Percentiles rank a stretch among this genome's conserved stretches.
phyloP scores from a whole-genome alignment of 2,797 vertebrate genomes.

The Aplochiton taeniatus region DNA sequence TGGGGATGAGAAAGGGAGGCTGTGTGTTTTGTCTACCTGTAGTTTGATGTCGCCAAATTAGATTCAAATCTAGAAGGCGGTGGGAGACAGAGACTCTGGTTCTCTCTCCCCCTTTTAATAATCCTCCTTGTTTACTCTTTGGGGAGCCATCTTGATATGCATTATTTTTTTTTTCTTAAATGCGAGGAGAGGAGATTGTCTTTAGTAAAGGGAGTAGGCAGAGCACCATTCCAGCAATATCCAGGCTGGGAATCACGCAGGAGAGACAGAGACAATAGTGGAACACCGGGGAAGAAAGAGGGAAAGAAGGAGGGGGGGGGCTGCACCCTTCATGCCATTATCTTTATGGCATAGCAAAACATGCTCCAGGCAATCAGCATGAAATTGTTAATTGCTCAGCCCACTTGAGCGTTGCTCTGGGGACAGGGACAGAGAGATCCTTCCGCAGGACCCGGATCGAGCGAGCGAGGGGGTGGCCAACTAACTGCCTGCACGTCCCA shows the following conservation, averaged over 20 bases:
- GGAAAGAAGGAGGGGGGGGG: conserved; percentile 34
- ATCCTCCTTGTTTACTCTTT: conserved; percentile 84
- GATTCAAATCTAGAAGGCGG: conserved; percentile 82
- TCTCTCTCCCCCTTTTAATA: conserved; percentile 78
- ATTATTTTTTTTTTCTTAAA: conserved; percentile 77
- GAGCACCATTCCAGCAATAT: conserved; percentile 62
- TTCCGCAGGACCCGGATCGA: conserved; percentile 76
- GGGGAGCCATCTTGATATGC: conserved; percentile 78
- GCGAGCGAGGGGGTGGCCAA: conserved; percentile 58
- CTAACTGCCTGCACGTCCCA: conserved; percentile 64
- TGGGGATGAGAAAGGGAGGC: conserved; percentile 67
- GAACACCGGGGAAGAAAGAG: conserved; percentile 61
- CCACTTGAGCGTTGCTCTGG: conserved; percentile 83
- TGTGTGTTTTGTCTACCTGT: conserved; percentile 81
- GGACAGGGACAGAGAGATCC: conserved; percentile 76
- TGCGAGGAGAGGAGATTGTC: conserved; percentile 69
- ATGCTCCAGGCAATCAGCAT: conserved; percentile 90
- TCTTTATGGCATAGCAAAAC: conserved; percentile 87
- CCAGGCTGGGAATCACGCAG: conserved; percentile 68
- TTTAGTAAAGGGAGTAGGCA: conserved; percentile 78
- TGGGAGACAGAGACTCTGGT: conserved; percentile 76
- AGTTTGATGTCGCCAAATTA: conserved; percentile 80
- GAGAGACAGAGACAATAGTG: conserved; percentile 74
- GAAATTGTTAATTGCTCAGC: conserved; percentile 93
- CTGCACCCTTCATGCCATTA: conserved; percentile 80